Conservation (phyloP, 2,113 vertebrate genomes). For the Silurus glanis region DNA sequence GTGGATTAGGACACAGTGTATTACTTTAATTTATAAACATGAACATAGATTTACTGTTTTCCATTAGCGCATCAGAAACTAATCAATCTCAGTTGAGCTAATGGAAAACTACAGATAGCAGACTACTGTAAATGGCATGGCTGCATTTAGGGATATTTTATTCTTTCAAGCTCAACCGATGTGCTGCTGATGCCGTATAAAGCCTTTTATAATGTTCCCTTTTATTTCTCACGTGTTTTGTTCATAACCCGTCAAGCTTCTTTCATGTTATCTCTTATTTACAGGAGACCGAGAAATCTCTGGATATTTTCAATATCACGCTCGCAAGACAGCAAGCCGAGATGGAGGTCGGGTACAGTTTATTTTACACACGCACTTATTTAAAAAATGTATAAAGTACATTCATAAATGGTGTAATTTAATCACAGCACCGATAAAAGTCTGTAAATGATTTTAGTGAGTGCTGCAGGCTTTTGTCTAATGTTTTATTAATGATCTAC, state of each 20-base stretch:
- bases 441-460: neutral
- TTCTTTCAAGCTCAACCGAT: neutral
- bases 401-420: neutral
- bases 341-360: conserved; percentile 81
- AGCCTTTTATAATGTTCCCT: neutral
- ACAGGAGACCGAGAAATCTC: conserved; percentile 81
- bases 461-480: neutral
- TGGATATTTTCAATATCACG: conserved; percentile 98
- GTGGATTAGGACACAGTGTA: no score
- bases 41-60: no score
- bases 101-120: neutral
- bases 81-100: no score
- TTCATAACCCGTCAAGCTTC: neutral
- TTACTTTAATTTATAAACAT: no score
- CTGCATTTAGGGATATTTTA: neutral
- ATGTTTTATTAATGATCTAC: neutral
- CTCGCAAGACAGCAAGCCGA: conserved; percentile 93
- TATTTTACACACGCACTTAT: neutral
- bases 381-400: neutral
- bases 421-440: no score
- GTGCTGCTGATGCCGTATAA: neutral
- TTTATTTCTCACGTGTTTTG: neutral
- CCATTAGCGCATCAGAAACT: no score
- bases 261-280: conserved; percentile 7
- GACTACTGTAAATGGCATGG: neutral